Evolutionary conservation across 1,140 invertebrate species (phyloP), one percentile per base, ranked within the genome.

Genomic region (Pararge aegeria): DNA sequence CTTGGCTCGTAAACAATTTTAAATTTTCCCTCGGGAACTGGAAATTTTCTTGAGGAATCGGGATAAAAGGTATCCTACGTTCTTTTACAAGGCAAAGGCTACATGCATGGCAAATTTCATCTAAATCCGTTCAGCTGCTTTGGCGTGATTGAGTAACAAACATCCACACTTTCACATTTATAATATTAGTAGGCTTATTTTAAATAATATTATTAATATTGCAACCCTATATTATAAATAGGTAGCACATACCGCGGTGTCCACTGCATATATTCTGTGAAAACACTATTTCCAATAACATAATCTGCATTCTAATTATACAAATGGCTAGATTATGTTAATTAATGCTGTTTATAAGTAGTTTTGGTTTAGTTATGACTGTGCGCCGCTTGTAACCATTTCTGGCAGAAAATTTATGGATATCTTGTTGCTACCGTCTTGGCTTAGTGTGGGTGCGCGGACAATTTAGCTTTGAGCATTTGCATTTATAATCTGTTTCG

Each of bases 291-390:
- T 2, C 19, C 6, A 46, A 46, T 46, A 42, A 19, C 38, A 50
- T 61, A 40, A 55, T 73, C 64, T 66, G 68, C 74, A 65, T 72
- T 64, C 78, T 85, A 64, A 85, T 85, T 86, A 88, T 88, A 75
- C 75, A 83, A 83, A 88, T 85, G 38, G 75, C 68, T 52, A 69
- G 73, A 86, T 87, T 88, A 88, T 88, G 83, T 70, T 80, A 88
- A 88, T 87, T 67, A 46, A 55, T 68, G 63, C 66, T 76, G 74
- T 80, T 79, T 80, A 69, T 83, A 84, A 83, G 76, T 73, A 61
- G 75, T 73, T 81, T 78, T 84, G 81, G 80, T 82, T 83, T 83
- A 82, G 75, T 72, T 78, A 70, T 61, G 62, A 66, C 69, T 63
- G 65, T 75, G 54, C 70, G 67, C 61, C 44, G 61, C 69, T 66